Conservation (phyloP, 2,797 vertebrate genomes). For the Choloepus didactylus region DNA sequence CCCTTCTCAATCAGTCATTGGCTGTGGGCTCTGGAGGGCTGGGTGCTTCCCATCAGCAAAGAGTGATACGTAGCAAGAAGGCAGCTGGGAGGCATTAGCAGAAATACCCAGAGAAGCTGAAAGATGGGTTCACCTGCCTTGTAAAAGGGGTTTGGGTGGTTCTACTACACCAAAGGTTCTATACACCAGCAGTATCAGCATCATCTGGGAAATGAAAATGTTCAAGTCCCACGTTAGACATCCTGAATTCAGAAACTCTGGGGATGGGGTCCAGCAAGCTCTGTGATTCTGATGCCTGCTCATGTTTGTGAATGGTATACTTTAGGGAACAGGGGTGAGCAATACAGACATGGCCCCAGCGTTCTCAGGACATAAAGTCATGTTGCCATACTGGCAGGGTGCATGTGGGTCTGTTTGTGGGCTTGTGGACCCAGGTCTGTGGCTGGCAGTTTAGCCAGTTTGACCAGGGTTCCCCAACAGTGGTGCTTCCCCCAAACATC, state of each 20-base stretch:
- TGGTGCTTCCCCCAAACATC: not conserved
- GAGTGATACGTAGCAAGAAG: not conserved
- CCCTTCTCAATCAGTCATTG: not conserved
- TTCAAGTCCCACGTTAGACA: not conserved
- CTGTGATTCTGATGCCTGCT: not conserved
- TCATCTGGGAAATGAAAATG: not conserved
- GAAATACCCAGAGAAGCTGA: not conserved
- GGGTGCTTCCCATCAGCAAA: not conserved
- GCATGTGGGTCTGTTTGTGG: fast-evolving
- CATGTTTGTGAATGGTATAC: not conserved
- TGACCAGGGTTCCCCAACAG: not conserved
- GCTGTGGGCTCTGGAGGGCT: not conserved
- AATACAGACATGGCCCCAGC: no score
- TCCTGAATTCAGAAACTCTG: not conserved
- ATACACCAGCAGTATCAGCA: not conserved
- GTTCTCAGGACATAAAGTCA: not conserved
- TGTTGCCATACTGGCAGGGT: not conserved
- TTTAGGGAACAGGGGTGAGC: not conserved
- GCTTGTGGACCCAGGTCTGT: not conserved
- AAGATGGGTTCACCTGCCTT: not conserved
- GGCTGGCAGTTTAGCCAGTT: not conserved
- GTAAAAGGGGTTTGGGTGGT: not conserved
- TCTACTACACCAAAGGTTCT: not conserved
- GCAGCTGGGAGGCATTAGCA: not conserved
- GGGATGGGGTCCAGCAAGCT: not conserved